Evolutionary conservation across 2,888 invertebrate species (phyloP), one percentile per base, ranked within the genome.

Genomic region (Graphium colonna): DNA sequence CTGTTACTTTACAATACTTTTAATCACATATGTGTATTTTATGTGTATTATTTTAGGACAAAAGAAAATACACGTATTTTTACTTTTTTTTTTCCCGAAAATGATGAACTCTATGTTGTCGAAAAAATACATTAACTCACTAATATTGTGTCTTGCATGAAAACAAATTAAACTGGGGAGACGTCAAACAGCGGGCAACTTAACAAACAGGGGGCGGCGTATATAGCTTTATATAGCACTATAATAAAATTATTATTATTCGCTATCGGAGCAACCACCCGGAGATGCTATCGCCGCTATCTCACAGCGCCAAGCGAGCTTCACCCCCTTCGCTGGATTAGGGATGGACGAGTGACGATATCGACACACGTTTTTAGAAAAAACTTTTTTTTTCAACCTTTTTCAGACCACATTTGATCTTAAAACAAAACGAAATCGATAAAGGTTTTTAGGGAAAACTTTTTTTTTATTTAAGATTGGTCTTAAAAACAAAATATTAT

Each of bases 201-300:
- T 49, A 55, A 60, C 60, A 60, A 61, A 59, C 56, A 51, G 36
- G 58, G 51, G 60, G 59, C 71, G 76, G 68, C 73, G n/a, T n/a
- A n/a, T n/a, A n/a, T n/a, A n/a, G 78, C 61, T 84, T n/a, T 81
- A 82, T 82, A 75, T 75, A 82, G 82, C 76, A 77, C 70, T 83
- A 86, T 88, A 84, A 78, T 85, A 85, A 82, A 88, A 87, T 88
- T 85, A 87, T 88, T 88, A 87, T 88, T 87, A 87, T 82, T 84
- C 84, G 75, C 76, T 87, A 87, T 88, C 87, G 82, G 83, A 75
- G 77, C 77, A 77, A 80, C 82, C 86, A 84, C 84, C 84, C 84
- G 75, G 73, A 70, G 87, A 87, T 87, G 76, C 55, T 87, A 87
- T 87, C 85, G 75, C 33, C 71, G 79, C 78, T 89, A 88, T 88